These are phyloP conservation scores for Acleris holmiana DNA, from an alignment of 2,888 invertebrate species.

Conservation along the genomic window DNA sequence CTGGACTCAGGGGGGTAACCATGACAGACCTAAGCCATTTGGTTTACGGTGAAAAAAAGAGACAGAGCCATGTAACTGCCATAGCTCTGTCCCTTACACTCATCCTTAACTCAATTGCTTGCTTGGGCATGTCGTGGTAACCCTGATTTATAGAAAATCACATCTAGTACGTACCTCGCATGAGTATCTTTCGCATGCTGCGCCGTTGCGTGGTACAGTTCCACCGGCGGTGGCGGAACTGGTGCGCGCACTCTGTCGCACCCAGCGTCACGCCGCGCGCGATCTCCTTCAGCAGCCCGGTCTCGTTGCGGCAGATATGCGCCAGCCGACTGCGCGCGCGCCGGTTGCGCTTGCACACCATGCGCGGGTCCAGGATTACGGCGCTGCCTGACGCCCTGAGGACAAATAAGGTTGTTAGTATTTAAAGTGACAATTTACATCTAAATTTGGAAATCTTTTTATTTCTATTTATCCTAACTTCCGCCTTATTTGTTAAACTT, in stretches of 20 bases:
- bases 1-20: too few relatives aligned
- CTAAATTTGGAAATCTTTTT: too few relatives aligned
- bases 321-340: conserved; percentile 90
- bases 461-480: too few relatives aligned
- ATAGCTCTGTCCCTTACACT: too few relatives aligned
- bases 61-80: too few relatives aligned
- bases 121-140: too few relatives aligned
- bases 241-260: conserved; percentile 93
- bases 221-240: conserved; percentile 94
- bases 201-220: conserved; percentile 93
- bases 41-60: too few relatives aligned
- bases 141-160: too few relatives aligned
- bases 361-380: conserved; percentile 94
- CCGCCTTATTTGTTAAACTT: too few relatives aligned
- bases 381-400: conserved; percentile 92
- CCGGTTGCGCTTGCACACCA: conserved; percentile 94
- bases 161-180: conserved; percentile 88
- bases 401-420: conserved; percentile 30
- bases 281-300: conserved; percentile 91
- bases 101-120: too few relatives aligned
- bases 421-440: background rate
- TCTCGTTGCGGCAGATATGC: conserved; percentile 93
- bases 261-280: conserved; percentile 92
- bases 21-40: too few relatives aligned
- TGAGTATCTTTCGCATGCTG: conserved; percentile 92